Percentiles rank a stretch among this genome's conserved stretches.
phyloP scores from a whole-genome alignment of 2,113 vertebrate genomes.

The Sciurus niger region DNA sequence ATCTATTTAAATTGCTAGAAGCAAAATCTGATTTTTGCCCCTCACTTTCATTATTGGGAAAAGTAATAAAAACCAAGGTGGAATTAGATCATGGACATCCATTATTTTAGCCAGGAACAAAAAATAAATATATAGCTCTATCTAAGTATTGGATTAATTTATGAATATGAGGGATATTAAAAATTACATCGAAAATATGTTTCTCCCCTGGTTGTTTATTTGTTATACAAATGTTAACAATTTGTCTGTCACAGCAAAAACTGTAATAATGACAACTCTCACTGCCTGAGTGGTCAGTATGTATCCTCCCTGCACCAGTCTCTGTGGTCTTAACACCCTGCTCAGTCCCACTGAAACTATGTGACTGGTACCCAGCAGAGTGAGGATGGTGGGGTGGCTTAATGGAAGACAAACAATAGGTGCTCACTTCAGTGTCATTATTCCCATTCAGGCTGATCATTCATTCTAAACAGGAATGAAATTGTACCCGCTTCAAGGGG shows the following conservation, averaged over 20 bases:
- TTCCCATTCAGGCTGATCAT: background rate
- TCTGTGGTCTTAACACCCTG: background rate
- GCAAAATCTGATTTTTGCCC: slow-evolving; percentile 74
- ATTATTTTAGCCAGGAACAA: slow-evolving; percentile 78
- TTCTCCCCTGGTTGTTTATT: slow-evolving; percentile 56
- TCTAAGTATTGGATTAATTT: slow-evolving; percentile 56
- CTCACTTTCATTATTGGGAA: slow-evolving; percentile 77
- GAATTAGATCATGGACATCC: slow-evolving; percentile 66
- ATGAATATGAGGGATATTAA: background rate
- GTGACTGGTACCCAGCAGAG: background rate
- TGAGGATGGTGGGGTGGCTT: background rate
- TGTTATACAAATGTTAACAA: slow-evolving; percentile 38
- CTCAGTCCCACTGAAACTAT: background rate
- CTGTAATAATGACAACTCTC: background rate
- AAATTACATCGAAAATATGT: slow-evolving; percentile 52
- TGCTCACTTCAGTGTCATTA: background rate
- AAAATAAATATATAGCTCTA: slow-evolving; percentile 58
- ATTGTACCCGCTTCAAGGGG: no score
- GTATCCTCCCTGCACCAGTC: background rate
- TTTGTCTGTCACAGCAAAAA: background rate
- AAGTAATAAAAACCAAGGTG: slow-evolving; percentile 57
- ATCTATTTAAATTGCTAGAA: slow-evolving; percentile 67
- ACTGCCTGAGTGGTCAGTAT: background rate
- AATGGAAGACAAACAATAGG: background rate
- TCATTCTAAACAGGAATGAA: background rate